Evolutionary conservation across 92 coral and sea anemone species (phyloP).

Genomic region (Pocillopora grandis): DNA sequence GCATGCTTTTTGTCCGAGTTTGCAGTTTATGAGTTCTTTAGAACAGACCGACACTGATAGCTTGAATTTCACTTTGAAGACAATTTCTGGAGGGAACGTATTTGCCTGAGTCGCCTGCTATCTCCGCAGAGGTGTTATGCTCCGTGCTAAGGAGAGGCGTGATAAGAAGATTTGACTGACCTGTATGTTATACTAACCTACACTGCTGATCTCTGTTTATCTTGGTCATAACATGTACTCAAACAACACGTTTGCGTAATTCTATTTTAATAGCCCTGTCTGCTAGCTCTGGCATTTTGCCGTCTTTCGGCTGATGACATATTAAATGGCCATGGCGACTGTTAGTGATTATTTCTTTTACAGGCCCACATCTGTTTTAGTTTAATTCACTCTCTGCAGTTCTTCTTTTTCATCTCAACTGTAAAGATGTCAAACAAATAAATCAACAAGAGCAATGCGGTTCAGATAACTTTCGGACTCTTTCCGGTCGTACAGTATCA

Average conservation of each 20-base stretch:
- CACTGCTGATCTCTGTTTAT: neutral
- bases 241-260: constrained; percentile 6
- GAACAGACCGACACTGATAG: neutral
- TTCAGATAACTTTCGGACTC: neutral
- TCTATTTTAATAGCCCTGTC: constrained; percentile 22
- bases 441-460: neutral
- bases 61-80: neutral
- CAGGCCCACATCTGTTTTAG: neutral
- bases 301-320: neutral
- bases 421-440: neutral
- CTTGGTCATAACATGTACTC: neutral
- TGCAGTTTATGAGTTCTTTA: neutral
- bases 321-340: neutral
- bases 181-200: neutral
- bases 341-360: neutral
- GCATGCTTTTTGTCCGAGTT: neutral
- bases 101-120: neutral
- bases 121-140: neutral
- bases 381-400: neutral
- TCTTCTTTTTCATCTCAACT: neutral
- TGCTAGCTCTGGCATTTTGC: constrained; percentile 15
- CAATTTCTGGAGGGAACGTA: neutral
- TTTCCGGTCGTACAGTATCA: constrained; percentile 2
- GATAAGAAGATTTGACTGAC: neutral
- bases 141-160: neutral